These are phyloP conservation scores for Percopsis omiscomaycus DNA, from an alignment of 2,797 vertebrate genomes.

Conservation along the genomic window DNA sequence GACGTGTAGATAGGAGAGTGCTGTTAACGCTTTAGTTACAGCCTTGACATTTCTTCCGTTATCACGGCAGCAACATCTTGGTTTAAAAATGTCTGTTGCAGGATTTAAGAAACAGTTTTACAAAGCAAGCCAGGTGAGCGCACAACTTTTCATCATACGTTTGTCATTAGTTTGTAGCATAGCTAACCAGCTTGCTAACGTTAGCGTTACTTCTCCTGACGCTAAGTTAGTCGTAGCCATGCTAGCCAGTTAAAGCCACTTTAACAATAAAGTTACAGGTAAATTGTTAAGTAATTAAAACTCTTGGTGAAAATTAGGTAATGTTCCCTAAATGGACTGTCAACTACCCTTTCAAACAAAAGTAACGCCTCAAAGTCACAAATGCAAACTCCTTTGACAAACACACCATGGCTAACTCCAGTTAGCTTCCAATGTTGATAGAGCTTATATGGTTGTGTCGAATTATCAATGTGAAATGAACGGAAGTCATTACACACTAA, in stretches of 20 bases:
- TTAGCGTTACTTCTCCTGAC: background rate
- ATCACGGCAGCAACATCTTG: background rate
- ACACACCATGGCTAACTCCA: no score
- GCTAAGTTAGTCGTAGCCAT: conserved; percentile 15
- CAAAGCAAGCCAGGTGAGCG: conserved; percentile 92
- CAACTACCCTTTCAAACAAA: no score
- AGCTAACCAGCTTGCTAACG: conserved; percentile 34
- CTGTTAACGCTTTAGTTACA: conserved; percentile 3
- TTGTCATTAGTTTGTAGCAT: conserved; percentile 27
- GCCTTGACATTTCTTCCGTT: background rate
- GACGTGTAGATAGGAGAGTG: conserved; percentile 33
- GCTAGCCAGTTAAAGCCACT: background rate
- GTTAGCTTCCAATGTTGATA: no score
- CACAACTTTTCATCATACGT: background rate
- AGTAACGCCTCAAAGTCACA: no score
- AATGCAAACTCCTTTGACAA: no score
- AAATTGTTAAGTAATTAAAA: no score
- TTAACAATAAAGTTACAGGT: no score
- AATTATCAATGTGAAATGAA: no score
- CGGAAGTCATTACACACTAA: no score
- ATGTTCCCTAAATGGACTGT: no score
- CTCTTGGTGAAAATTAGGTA: no score
- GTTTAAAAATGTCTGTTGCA: conserved; percentile 88
- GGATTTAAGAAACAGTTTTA: conserved; percentile 96
- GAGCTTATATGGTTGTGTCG: no score